Percentiles rank a stretch among this genome's conserved stretches.
Conservation (phyloP, 2,113 vertebrate species). For the Heliornis fulica region DNA sequence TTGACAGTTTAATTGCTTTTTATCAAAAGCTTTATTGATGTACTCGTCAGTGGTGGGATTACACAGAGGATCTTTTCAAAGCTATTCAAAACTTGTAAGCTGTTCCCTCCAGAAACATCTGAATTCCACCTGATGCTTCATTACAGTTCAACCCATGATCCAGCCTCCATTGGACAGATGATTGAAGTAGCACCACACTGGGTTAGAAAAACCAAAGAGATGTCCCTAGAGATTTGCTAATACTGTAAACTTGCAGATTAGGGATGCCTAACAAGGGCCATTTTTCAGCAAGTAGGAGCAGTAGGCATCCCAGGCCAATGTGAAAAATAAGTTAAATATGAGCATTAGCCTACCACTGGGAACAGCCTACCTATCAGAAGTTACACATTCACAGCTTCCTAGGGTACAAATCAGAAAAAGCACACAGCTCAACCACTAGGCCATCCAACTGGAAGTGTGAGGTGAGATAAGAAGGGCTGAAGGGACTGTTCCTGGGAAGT, state of each 20-base stretch:
- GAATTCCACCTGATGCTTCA: not conserved
- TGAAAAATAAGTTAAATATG: not conserved
- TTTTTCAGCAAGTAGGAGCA: not conserved
- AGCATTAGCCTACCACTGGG: not conserved
- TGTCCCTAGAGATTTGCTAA: not conserved
- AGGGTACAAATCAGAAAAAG: not conserved
- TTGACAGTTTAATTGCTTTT: conserved; percentile 17
- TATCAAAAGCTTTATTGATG: not conserved
- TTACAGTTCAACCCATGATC: not conserved
- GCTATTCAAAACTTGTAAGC: not conserved
- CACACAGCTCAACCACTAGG: not conserved
- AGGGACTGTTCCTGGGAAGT: not conserved
- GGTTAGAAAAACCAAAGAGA: not conserved
- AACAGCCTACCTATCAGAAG: not conserved
- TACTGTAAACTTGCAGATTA: not conserved
- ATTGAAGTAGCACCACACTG: not conserved
- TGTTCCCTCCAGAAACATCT: not conserved
- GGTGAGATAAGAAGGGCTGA: not conserved
- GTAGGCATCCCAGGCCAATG: not conserved
- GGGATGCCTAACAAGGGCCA: not conserved
- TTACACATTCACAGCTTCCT: not conserved
- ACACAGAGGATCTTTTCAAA: not conserved
- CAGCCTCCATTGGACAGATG: not conserved
- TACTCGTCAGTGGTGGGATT: not conserved
- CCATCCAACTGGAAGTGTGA: not conserved